Base-by-base conservation (phyloP, 1,140 invertebrate species). In the Kradibia gibbosae region DNA sequence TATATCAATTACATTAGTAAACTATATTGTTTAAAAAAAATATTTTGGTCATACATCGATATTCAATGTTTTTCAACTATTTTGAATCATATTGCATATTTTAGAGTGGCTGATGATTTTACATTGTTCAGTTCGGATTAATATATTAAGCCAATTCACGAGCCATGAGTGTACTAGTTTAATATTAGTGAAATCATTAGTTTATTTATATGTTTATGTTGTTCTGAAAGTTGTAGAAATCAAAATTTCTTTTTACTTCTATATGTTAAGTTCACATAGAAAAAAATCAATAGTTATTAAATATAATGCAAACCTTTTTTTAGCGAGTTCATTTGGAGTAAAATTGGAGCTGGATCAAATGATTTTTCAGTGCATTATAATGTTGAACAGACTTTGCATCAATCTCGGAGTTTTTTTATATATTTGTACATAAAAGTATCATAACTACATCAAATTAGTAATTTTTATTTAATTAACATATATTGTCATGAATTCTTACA, bases 51-150 rank as follows among this genome's bases (percentile, higher is more conserved):
- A 3, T 2, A 73, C 28, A 67, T 81, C 34, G 57, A 70, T 67
- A 71, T 60, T 77, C 45, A 81, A 28, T 22, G 76, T 77, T 77
- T 73, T 31, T 8, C 50, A 78, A 31, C 50, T 72, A 31, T 53
- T 82, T 82, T 82, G 50, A 74, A 75, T 50, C 77, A 50, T 48
- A 36, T 81, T 81, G 62, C 62, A 60, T 81, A 81, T 48, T 50
- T 81, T 70, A 81, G 70, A 81, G 72, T 76, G 80, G 73, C 48
- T 53, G 73, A 62, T 81, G 57, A 75, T 31, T 60, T 42, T 67
- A 34, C 8, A 81, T 75, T 48, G 72, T 20, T 81, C 67, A 76
- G 48, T 57, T 75, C 48, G 5, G 50, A 73, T 75, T 25, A 74
- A 67, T 67, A 74, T 55, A 81, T 67, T 75, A 48, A 81, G 36